Base-by-base conservation (phyloP, 2,888 invertebrate species). In the Leptopilina syphax region DNA sequence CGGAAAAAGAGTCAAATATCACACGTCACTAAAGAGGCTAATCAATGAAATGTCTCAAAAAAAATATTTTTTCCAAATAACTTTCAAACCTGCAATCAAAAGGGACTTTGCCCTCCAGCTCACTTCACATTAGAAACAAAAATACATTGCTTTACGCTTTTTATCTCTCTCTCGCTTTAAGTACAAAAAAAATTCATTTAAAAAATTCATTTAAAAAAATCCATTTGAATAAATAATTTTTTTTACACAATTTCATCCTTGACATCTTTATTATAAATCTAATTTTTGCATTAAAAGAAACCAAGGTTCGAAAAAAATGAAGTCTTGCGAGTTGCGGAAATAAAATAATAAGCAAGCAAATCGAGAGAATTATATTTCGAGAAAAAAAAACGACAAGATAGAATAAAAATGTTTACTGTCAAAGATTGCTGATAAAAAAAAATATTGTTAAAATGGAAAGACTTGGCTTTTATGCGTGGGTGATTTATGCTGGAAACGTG, bases 401-500 rank as follows among this genome's bases (percentile, higher is more conserved):
- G 24, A 63, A 18, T 24, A 24, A 63, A 63, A 63, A 24, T 63
- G 1, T n/a, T 60, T 63, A 63, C 7, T 24, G 18, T 63, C 6
- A 8, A 63, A 63, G 24, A 63, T 63, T 24, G 7, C 63, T 63
- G 63, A 63, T 63, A 63, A 57, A 57, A 60, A 41, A 34, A 57
- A 60, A 41, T n/a, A 57, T 18, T 73, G 57, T 60, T 73, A n/a
- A 73, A 70, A 27, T 73, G 54, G 18, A 73, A 57, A 73, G n/a
- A 73, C 9, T 9, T 50, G 50, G 6, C 73, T 73, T 27, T 57
- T 34, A 27, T 60, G 57, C 73, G 73, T 73, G 73, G 73, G 73
- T 73, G 34, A 54, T 73, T 57, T 73, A 60, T 73, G 73, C 73
- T 73, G 73, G 57, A 73, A 57, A 73, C 57, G 73, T 60, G 73